Percentiles rank a stretch among this genome's conserved stretches.
Conservation (phyloP, 2,113 vertebrate species). For the Myrmecobius fasciatus region DNA sequence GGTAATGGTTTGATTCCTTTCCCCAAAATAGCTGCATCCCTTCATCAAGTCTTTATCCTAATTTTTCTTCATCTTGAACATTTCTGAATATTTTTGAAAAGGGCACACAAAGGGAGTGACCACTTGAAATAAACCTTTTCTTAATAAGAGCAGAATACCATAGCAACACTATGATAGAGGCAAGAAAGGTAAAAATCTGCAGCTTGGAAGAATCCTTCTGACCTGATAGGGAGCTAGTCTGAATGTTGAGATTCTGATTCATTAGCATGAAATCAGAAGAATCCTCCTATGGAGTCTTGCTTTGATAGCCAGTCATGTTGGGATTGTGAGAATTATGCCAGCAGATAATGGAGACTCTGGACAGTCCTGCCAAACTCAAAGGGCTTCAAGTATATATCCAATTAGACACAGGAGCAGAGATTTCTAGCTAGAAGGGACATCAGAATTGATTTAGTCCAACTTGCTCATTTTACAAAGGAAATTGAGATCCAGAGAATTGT, state of each 20-base stretch:
- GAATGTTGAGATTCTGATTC: neutral
- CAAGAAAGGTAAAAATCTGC: neutral
- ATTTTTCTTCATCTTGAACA: neutral
- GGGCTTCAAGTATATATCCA: neutral
- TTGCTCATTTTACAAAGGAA: neutral
- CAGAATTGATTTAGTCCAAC: neutral
- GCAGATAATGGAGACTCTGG: neutral
- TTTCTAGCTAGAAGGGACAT: neutral
- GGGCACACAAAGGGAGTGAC: neutral
- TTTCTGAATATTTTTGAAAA: constrained; percentile 12
- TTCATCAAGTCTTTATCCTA: neutral
- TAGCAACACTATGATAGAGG: neutral
- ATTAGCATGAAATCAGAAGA: neutral
- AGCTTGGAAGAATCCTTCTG: neutral
- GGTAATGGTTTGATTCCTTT: neutral
- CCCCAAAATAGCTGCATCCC: neutral
- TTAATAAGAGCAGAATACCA: neutral
- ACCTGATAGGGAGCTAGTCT: neutral
- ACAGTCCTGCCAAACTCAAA: neutral
- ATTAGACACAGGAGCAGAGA: neutral
- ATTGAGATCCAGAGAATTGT: neutral
- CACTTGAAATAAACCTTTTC: constrained; percentile 21
- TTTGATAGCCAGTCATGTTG: neutral
- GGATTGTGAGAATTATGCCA: neutral
- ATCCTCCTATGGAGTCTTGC: neutral